Conservation (phyloP, 2,113 vertebrate genomes). For the Rousettus leschenaultii region DNA sequence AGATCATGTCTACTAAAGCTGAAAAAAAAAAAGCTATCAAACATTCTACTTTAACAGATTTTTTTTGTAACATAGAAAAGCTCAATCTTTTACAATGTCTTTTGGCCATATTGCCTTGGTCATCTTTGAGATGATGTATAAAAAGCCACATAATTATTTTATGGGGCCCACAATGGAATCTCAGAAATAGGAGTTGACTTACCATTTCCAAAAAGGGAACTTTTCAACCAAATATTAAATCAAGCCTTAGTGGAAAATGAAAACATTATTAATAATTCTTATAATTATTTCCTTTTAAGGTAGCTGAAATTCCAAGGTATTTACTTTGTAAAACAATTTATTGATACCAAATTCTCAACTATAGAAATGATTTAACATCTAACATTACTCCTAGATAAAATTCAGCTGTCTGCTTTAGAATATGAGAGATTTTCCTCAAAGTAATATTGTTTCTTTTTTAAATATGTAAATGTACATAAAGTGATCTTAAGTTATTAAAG, state of each 20-base stretch:
- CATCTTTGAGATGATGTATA: constrained; percentile 60
- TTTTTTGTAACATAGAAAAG: constrained; percentile 7
- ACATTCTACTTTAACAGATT: constrained; percentile 6
- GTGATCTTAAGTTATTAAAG: neutral
- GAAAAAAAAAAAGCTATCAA: constrained; percentile 6
- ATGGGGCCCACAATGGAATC: constrained; percentile 61
- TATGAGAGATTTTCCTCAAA: neutral
- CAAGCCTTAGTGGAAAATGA: constrained; percentile 61
- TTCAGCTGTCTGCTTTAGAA: neutral
- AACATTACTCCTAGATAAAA: constrained; percentile 39
- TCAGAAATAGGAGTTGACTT: constrained; percentile 70
- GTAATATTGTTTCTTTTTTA: neutral
- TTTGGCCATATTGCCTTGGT: constrained; percentile 67
- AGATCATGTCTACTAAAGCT: constrained; percentile 49
- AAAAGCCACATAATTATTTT: constrained; percentile 68
- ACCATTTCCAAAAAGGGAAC: constrained; percentile 46
- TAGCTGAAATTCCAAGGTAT: constrained; percentile 65
- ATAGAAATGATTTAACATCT: constrained; percentile 33
- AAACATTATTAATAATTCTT: constrained; percentile 79
- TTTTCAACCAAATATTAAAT: constrained; percentile 44
- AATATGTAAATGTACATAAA: neutral
- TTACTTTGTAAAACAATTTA: constrained; percentile 62
- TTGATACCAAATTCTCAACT: constrained; percentile 39
- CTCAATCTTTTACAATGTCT: constrained; percentile 46
- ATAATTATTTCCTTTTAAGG: constrained; percentile 74